A percentile compares a stretch with the other conserved stretches of the same genome.
Conservation (phyloP, 1,140 invertebrate species). For the Panagrolaimus sp. region DNA sequence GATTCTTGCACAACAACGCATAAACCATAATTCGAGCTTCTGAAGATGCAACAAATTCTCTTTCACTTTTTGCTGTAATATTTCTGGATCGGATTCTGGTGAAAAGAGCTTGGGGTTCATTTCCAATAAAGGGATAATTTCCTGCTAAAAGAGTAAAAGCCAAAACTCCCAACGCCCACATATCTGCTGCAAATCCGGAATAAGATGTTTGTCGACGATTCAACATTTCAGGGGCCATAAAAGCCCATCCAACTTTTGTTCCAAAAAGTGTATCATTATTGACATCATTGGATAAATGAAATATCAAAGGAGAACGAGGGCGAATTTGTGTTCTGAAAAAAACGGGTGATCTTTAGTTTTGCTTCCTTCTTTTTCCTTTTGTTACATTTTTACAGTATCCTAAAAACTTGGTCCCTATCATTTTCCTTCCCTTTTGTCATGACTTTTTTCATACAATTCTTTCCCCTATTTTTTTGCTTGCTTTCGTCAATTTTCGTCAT, state of each 20-base stretch:
- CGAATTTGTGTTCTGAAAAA: conserved; percentile 3
- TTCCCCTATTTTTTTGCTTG: no score
- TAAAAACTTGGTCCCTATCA: no score
- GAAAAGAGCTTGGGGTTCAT: background rate
- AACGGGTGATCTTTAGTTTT: no score
- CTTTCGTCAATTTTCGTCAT: no score
- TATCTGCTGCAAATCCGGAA: background rate
- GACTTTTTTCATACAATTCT: no score
- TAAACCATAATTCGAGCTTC: background rate
- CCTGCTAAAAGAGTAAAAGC: background rate
- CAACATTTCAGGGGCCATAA: background rate
- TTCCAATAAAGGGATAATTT: background rate
- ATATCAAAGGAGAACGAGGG: background rate
- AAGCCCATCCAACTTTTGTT: background rate
- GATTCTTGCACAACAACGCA: background rate
- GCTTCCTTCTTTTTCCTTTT: no score
- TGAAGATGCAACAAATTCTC: background rate
- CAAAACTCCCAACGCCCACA: conserved; percentile 5
- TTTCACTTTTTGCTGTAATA: background rate
- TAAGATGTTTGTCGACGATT: background rate
- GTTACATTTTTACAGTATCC: no score
- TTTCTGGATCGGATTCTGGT: background rate
- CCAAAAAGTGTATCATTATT: no score
- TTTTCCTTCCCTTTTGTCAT: no score
- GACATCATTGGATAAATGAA: no score